Conservation (phyloP, 2,888 invertebrate genomes). For the Trilocha varians region DNA sequence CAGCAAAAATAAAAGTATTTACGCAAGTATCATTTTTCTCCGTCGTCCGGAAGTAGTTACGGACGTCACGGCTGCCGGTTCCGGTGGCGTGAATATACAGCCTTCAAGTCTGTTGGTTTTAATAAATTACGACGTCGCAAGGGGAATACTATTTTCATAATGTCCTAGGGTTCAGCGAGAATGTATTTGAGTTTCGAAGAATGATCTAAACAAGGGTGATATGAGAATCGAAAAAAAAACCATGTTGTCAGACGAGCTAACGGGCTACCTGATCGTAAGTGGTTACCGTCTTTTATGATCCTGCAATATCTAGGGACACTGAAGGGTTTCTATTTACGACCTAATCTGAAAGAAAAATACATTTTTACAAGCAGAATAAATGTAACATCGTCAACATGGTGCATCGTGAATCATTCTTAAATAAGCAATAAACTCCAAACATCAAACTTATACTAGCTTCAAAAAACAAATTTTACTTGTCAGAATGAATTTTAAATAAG, state of each 20-base stretch:
- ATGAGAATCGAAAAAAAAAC: too few species aligned
- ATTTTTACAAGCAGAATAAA: too few species aligned
- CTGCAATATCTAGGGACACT: too few species aligned
- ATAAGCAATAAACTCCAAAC: constrained; percentile 38
- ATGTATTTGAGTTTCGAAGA: too few species aligned
- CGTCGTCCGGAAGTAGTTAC: not conserved
- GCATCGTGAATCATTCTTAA: too few species aligned
- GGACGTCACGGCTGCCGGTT: not conserved
- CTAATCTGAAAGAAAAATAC: too few species aligned
- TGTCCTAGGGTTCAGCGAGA: not conserved
- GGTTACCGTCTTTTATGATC: too few species aligned
- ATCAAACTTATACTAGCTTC: constrained; percentile 43
- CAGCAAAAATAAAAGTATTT: not conserved
- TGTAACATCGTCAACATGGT: too few species aligned
- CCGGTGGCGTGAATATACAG: not conserved
- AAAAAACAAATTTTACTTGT: constrained; percentile 38
- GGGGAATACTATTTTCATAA: not conserved
- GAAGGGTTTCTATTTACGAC: too few species aligned
- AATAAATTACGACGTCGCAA: not conserved
- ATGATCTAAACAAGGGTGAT: too few species aligned
- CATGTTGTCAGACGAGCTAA: too few species aligned
- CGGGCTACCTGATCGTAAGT: too few species aligned
- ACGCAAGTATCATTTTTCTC: not conserved
- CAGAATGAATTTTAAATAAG: constrained; percentile 57
- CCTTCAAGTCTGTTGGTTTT: not conserved